Evolutionary conservation across 2,113 vertebrate genomes (phyloP), one percentile per base, ranked within the genome.

Genomic region (Lasiurus borealis): DNA sequence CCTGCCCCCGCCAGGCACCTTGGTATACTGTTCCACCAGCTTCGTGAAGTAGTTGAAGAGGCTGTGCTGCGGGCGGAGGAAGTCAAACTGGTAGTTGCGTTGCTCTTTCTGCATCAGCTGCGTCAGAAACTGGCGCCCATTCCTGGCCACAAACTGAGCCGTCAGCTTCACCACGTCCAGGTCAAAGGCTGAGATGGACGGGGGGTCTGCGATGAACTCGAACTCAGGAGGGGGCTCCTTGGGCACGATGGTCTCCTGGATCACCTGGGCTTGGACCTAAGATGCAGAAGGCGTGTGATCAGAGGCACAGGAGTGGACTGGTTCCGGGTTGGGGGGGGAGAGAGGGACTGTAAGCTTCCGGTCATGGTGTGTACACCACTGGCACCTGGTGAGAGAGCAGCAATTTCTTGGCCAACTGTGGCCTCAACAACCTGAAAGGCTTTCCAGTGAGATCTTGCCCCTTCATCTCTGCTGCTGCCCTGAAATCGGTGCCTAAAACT

Each of bases 71-170:
- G 99, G 99, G 3, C 99, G 98, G 68, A 99, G 98, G 95, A 99
- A 99, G 96, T 99, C 99, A 97, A 99, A 99, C 97, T 99, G 99
- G 95, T 99, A 99, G 98, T 99, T 99, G 95, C 99, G 99, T 98
- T 99, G 99, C 91, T 99, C 99, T 52, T 99, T 99, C 98, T 99
- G 99, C 99, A 99, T 99, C 87, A 99, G 98, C 98, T 99, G 99
- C 0, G 99, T 99, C 91, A 99, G 98, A 98, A 99, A 99, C 98
- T 99, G 99, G 29, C 99, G 98, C 23, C 99, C 99, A 0, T 99
- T 99, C 19, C 99, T 99, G 27, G 99, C 99, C 76, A 99, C 99
- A 14, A 99, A 99, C 98, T 99, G 99, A 0, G 99, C 99, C 0
- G 99, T 99, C 82, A 99, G 98, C 97, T 99, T 99, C 85, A 99